Conservation (phyloP, 2,113 vertebrate genomes). For the Meles meles region DNA sequence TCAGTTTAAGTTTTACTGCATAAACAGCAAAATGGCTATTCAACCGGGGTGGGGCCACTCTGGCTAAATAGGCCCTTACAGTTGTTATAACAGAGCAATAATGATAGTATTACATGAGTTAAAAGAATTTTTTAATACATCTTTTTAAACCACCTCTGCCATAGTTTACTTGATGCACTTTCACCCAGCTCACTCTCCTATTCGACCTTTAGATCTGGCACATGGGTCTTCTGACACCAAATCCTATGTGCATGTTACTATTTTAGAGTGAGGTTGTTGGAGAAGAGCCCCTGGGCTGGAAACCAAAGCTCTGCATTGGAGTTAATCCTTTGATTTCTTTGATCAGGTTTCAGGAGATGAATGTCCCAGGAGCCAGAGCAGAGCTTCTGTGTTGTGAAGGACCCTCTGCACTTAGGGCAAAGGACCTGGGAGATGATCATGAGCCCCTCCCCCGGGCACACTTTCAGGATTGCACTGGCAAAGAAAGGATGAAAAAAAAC, state of each 20-base stretch:
- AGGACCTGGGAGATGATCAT: background rate
- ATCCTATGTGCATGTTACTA: background rate
- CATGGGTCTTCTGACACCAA: background rate
- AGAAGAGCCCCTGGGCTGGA: background rate
- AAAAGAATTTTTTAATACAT: background rate
- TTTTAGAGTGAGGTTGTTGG: background rate
- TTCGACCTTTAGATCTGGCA: background rate
- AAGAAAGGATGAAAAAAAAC: background rate
- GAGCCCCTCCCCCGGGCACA: background rate
- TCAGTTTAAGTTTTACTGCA: too few species aligned
- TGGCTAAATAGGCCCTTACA: background rate
- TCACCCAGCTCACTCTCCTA: background rate
- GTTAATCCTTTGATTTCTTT: slow-evolving; percentile 41
- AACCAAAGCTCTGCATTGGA: background rate
- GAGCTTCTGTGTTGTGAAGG: slow-evolving; percentile 70
- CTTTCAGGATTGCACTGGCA: background rate
- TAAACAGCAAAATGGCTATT: too few species aligned
- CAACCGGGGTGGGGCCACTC: too few species aligned
- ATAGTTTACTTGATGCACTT: background rate
- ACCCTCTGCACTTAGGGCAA: slow-evolving; percentile 50
- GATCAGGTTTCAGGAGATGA: slow-evolving; percentile 71
- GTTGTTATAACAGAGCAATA: background rate
- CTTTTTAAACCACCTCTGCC: background rate
- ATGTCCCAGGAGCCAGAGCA: slow-evolving; percentile 6
- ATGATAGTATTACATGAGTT: background rate